Percentiles rank a stretch among this genome's conserved stretches.
These are phyloP conservation scores for Nannoperca australis DNA, from an alignment of 2,797 vertebrate genomes.

Conservation along the genomic window DNA sequence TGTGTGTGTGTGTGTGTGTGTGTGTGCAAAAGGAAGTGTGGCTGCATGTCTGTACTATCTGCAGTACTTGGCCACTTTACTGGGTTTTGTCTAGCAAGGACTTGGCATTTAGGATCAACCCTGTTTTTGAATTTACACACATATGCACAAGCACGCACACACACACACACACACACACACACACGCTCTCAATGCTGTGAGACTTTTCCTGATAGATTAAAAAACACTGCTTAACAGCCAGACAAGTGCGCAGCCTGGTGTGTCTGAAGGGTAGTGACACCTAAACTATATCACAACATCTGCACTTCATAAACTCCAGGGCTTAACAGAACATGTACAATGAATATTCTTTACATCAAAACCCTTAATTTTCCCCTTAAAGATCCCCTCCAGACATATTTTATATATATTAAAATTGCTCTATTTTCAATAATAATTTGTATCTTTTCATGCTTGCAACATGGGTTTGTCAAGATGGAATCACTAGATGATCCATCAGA, in stretches of 20 bases:
- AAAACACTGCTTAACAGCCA: neutral
- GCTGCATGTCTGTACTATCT: slow-evolving; percentile 33
- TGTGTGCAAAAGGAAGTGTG: slow-evolving; percentile 15
- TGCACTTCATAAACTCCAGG: neutral
- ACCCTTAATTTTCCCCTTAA: no score
- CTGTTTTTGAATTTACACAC: neutral
- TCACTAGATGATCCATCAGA: neutral
- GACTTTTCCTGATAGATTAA: no score
- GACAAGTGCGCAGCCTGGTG: slow-evolving; percentile 66
- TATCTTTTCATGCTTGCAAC: neutral
- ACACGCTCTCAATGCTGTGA: neutral
- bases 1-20: slow-evolving; percentile 18
- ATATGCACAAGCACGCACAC: neutral
- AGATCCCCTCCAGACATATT: no score
- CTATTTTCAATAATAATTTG: no score
- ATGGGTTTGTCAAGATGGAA: neutral
- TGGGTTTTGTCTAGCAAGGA: slow-evolving; percentile 13
- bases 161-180: neutral
- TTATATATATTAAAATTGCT: no score
- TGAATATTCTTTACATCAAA: neutral
- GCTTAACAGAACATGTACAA: neutral
- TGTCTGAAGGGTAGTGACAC: slow-evolving; percentile 8
- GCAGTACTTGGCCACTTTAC: slow-evolving; percentile 14
- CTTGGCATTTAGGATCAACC: slow-evolving; percentile 25
- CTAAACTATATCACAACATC: neutral